These are phyloP conservation scores for Molanna angustata DNA, from an alignment of 2,888 invertebrate genomes.

Conservation along the genomic window DNA sequence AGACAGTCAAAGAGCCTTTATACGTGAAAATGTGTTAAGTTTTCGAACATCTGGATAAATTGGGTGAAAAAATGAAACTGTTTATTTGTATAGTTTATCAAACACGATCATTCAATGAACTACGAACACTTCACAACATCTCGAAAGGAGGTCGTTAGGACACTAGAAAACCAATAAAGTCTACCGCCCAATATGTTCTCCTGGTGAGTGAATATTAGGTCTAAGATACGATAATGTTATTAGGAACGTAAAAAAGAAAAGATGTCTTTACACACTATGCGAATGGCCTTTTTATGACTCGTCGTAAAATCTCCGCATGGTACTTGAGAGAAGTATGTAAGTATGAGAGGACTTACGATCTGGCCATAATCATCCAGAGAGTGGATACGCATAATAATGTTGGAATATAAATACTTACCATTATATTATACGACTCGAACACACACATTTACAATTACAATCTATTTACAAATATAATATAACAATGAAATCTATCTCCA, in stretches of 20 bases:
- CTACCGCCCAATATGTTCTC: constrained; percentile 30
- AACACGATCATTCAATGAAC: constrained; percentile 26
- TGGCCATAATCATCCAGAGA: constrained; percentile 21
- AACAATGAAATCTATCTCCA: too few species aligned
- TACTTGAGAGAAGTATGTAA: constrained; percentile 21
- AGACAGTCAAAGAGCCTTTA: too few species aligned
- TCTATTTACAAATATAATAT: too few species aligned
- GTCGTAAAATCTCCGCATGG: constrained; percentile 32
- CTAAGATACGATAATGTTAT: constrained; percentile 32
- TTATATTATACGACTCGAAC: too few species aligned
- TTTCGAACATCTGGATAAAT: too few species aligned
- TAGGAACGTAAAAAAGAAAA: constrained; percentile 29
- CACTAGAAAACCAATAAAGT: constrained; percentile 27
- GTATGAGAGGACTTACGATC: constrained; percentile 25
- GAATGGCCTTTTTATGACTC: constrained; percentile 31
- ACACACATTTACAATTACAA: too few species aligned
- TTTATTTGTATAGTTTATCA: constrained; percentile 17
- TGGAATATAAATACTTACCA: too few species aligned
- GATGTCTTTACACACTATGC: constrained; percentile 33
- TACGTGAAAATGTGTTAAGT: too few species aligned
- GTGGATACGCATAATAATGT: constrained; percentile 15
- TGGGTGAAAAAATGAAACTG: constrained; percentile 4
- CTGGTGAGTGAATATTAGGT: constrained; percentile 30
- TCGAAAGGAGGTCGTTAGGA: constrained; percentile 21
- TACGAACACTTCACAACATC: constrained; percentile 19